phyloP scores from a whole-genome alignment of 2,113 vertebrate genomes.

The Budorcas taxicolor region DNA sequence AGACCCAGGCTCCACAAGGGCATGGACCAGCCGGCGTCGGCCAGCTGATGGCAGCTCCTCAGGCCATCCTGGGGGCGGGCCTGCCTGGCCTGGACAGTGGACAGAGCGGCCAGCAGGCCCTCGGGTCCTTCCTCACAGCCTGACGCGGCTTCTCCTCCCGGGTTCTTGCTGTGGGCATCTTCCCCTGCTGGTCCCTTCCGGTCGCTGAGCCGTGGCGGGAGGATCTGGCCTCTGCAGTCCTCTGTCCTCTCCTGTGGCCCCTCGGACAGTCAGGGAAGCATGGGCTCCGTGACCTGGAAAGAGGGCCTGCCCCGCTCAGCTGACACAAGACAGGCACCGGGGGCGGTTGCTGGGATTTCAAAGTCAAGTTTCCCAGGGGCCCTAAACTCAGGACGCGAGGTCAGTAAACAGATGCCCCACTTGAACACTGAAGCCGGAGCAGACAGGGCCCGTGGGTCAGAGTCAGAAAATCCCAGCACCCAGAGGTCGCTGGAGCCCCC shows the following conservation, averaged over 20 bases:
- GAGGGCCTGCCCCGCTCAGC: not conserved
- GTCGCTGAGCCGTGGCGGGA: rapidly evolving
- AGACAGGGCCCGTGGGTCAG: rapidly evolving
- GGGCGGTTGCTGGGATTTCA: too few species aligned
- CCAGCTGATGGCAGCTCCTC: not conserved
- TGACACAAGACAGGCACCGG: not conserved
- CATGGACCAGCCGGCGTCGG: not conserved
- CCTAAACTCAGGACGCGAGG: too few species aligned
- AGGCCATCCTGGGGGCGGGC: not conserved
- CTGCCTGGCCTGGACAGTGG: not conserved
- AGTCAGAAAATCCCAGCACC: not conserved
- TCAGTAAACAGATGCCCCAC: not conserved
- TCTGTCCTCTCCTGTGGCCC: not conserved
- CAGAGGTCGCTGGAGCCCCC: not conserved
- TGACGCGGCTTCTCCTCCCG: rapidly evolving
- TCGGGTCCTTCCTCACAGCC: not conserved
- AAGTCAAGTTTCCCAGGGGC: not conserved
- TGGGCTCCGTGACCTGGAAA: not conserved
- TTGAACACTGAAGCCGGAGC: not conserved
- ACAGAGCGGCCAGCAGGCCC: not conserved
- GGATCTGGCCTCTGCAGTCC: not conserved
- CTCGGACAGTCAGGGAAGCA: not conserved
- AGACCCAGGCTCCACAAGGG: not conserved
- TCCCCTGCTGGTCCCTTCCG: not conserved
- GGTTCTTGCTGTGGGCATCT: not conserved